Evolutionary conservation across 2,113 vertebrate species (phyloP).

Genomic region (Albula goreensis): DNA sequence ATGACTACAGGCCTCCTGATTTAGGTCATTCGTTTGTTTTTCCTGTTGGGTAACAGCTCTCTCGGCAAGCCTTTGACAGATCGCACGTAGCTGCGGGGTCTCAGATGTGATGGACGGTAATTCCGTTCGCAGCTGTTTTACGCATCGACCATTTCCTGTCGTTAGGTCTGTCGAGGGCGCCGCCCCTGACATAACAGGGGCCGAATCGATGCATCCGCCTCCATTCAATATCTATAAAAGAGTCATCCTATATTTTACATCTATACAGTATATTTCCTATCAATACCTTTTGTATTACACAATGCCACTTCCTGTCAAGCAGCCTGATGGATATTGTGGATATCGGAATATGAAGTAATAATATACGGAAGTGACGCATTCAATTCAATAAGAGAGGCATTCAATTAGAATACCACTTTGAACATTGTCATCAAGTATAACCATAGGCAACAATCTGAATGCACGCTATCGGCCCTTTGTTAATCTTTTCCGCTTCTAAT

Average conservation of each 20-base stretch:
- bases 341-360: no score
- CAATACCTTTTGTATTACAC: not conserved
- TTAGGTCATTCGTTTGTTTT: slow-evolving; percentile 32
- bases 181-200: slow-evolving; percentile 39
- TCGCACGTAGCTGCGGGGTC: slow-evolving; percentile 7
- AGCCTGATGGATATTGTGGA: no score
- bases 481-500: no score
- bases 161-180: slow-evolving; percentile 13
- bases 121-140: slow-evolving; percentile 26
- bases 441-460: no score
- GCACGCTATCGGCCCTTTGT: no score
- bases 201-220: slow-evolving; percentile 31
- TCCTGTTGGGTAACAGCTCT: slow-evolving; percentile 27
- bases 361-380: no score
- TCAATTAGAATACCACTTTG: no score
- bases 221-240: not conserved
- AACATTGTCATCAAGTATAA: no score
- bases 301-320: no score
- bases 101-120: slow-evolving; percentile 19
- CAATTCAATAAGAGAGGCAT: no score
- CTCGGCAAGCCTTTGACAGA: slow-evolving; percentile 16
- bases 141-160: slow-evolving; percentile 45
- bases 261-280: not conserved
- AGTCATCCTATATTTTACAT: not conserved
- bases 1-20: slow-evolving; percentile 36